Conservation (phyloP, 2,113 vertebrate genomes). For the Triplophysa rosa region DNA sequence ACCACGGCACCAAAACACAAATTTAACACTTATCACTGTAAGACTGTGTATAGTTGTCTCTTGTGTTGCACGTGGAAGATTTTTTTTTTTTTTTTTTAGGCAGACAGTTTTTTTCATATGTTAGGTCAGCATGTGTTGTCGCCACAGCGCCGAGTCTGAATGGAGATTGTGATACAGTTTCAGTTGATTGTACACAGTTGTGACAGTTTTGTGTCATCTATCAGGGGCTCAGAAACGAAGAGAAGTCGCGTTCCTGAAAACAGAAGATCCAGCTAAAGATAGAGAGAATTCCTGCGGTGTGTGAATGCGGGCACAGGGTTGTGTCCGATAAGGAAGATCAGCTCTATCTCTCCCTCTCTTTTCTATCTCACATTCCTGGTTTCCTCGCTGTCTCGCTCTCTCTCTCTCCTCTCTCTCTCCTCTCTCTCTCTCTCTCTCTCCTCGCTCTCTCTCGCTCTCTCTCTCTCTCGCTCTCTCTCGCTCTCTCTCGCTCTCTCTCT, state of each 20-base stretch:
- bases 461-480: too few relatives aligned
- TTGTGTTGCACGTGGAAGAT: too few relatives aligned
- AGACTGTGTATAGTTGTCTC: too few relatives aligned
- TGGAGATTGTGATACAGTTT: constrained; percentile 25
- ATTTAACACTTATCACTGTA: not conserved
- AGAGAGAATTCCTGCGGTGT: constrained; percentile 31
- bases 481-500: too few relatives aligned
- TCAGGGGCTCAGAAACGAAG: constrained; percentile 29
- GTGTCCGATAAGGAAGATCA: constrained; percentile 24
- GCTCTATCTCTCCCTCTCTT: constrained; percentile 1
- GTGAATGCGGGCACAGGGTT: constrained; percentile 27
- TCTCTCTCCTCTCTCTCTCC: not conserved
- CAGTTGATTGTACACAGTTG: constrained; percentile 27
- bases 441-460: too few relatives aligned
- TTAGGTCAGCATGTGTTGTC: constrained; percentile 6
- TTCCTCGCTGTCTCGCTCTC: constrained; percentile 1
- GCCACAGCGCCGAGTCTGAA: not conserved
- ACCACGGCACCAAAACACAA: not conserved
- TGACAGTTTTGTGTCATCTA: too few relatives aligned
- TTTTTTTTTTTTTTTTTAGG: too few relatives aligned
- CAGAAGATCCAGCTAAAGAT: constrained; percentile 33
- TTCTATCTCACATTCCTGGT: constrained; percentile 5
- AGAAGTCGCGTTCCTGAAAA: constrained; percentile 30
- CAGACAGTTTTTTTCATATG: not conserved
- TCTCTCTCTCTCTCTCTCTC: too few relatives aligned